A percentile compares a stretch with the other conserved stretches of the same genome.
phyloP scores from a whole-genome alignment of 2,797 vertebrate genomes.

The Meriones psammophilus region DNA sequence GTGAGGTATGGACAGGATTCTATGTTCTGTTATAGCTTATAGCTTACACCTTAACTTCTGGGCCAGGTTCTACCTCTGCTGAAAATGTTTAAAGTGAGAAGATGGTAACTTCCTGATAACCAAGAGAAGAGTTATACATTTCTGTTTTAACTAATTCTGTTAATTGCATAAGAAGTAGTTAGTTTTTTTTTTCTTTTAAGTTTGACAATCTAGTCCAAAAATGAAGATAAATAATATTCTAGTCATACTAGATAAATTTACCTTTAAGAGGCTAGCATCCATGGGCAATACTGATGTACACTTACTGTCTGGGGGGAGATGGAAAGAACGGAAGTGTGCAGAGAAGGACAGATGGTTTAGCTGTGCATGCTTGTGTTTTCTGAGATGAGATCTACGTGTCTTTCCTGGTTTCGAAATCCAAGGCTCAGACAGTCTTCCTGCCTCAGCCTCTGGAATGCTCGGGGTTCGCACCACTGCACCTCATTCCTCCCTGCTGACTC shows the following conservation, averaged over 20 bases:
- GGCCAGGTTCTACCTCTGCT: neutral
- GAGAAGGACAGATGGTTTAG: neutral
- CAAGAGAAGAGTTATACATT: neutral
- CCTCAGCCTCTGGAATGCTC: no score
- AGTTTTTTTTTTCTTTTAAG: neutral
- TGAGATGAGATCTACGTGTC: no score
- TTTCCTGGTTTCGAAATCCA: neutral
- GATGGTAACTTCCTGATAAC: neutral
- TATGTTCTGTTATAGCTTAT: neutral
- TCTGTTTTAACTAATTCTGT: neutral
- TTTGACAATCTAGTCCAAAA: slow-evolving; percentile 1
- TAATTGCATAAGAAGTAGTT: neutral
- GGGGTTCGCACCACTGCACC: neutral
- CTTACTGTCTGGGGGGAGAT: neutral
- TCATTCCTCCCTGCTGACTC: neutral
- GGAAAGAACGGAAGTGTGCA: neutral
- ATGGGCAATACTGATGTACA: neutral
- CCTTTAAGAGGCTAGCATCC: slow-evolving; percentile 1
- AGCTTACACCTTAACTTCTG: neutral
- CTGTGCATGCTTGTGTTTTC: neutral
- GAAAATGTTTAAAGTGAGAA: neutral
- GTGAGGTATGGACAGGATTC: neutral
- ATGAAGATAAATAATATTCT: neutral
- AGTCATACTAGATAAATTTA: neutral
- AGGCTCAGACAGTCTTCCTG: neutral